Evolutionary conservation across 2,113 vertebrate species (phyloP).

Genomic region (Sphaerodactylus townsendi): DNA sequence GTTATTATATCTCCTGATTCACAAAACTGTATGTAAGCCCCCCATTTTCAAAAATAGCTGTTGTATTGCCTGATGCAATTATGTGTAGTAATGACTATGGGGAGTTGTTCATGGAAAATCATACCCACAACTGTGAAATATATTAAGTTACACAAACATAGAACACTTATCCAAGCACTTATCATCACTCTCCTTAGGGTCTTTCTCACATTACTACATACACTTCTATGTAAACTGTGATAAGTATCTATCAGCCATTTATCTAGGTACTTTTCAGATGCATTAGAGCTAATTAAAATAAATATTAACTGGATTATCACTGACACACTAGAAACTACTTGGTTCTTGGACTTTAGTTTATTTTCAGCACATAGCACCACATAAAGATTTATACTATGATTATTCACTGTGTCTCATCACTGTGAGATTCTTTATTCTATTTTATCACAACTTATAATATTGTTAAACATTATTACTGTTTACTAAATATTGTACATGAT

Average conservation of each 20-base stretch:
- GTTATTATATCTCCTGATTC: neutral
- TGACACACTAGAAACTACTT: neutral
- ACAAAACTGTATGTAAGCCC: neutral
- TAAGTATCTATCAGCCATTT: neutral
- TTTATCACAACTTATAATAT: too few relatives aligned
- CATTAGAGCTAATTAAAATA: conserved; percentile 2
- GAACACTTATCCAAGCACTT: conserved; percentile 7
- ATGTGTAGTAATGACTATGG: conserved; percentile 15
- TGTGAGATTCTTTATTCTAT: too few relatives aligned
- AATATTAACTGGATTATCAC: conserved; percentile 8
- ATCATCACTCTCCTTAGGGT: neutral
- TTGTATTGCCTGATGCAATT: conserved; percentile 16
- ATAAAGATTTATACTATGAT: neutral
- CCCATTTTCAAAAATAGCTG: neutral
- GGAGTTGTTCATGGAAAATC: conserved; percentile 16
- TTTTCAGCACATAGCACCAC: neutral
- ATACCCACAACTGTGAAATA: conserved; percentile 1
- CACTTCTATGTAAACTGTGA: neutral
- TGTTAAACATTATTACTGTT: too few relatives aligned
- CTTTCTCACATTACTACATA: conserved; percentile 16
- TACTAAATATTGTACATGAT: too few relatives aligned
- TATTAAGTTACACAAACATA: conserved; percentile 21
- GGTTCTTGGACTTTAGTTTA: neutral
- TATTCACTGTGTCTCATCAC: too few relatives aligned
- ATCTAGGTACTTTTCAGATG: conserved; percentile 2